Evolutionary conservation across 2,797 vertebrate genomes (phyloP).

Genomic region (Miopithecus talapoin): DNA sequence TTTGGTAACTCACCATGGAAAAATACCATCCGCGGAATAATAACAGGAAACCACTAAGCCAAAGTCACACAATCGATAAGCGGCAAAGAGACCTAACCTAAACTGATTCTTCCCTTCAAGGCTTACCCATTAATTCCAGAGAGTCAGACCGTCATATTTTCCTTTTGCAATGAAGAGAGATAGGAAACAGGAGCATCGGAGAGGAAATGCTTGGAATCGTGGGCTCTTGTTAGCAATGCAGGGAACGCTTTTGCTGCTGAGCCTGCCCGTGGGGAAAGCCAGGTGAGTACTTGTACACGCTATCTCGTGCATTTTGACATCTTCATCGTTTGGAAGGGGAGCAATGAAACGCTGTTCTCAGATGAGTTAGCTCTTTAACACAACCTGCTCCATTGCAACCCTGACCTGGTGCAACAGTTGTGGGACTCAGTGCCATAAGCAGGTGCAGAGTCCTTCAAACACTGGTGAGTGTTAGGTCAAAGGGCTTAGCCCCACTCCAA

Average conservation of each 20-base stretch:
- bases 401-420: background rate
- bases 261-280: accelerated
- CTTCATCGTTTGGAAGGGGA: background rate
- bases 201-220: too few relatives aligned
- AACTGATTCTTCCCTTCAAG: background rate
- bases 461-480: background rate
- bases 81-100: background rate
- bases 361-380: background rate
- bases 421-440: background rate
- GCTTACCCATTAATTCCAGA: background rate
- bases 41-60: background rate
- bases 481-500: background rate
- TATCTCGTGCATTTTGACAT: background rate
- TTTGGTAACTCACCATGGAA: background rate
- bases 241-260: too few relatives aligned
- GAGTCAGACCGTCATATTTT: too few relatives aligned
- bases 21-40: background rate
- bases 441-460: background rate
- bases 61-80: background rate
- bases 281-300: accelerated
- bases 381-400: background rate
- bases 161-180: background rate
- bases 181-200: background rate
- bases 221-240: accelerated
- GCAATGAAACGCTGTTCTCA: background rate